These are phyloP conservation scores for Stenchaetothrips biformis DNA, from an alignment of 2,888 invertebrate genomes.

Conservation along the genomic window DNA sequence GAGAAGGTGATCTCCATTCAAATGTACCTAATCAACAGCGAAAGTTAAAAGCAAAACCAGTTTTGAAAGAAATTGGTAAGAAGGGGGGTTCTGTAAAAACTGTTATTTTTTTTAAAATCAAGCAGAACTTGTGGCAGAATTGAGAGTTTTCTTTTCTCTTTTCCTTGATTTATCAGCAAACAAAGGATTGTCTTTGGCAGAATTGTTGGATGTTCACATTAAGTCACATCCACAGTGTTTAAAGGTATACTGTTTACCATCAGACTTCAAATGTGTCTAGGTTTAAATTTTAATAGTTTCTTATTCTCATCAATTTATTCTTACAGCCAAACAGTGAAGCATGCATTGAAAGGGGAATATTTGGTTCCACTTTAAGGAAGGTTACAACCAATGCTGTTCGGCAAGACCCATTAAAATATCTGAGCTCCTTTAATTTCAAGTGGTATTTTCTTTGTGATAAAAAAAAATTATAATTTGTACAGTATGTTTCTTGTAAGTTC, in stretches of 20 bases:
- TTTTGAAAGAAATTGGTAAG: slow-evolving; percentile 32
- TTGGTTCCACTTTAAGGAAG: slow-evolving; percentile 91
- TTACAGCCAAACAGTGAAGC: slow-evolving; percentile 48
- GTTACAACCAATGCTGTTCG: slow-evolving; percentile 92
- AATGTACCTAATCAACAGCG: slow-evolving; percentile 66
- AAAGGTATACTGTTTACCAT: background rate
- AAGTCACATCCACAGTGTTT: background rate
- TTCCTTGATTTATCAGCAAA: slow-evolving; percentile 44
- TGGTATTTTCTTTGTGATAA: background rate
- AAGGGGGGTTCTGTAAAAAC: background rate
- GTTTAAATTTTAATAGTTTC: slow-evolving; percentile 29
- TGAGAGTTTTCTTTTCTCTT: slow-evolving; percentile 32
- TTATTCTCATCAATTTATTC: slow-evolving; percentile 31
- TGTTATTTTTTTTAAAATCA: background rate
- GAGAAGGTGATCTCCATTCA: slow-evolving; percentile 31
- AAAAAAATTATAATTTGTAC: background rate
- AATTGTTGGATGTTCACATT: slow-evolving; percentile 38
- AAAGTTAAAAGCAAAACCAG: slow-evolving; percentile 56
- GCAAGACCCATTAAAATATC: slow-evolving; percentile 67
- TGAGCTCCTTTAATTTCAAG: slow-evolving; percentile 55
- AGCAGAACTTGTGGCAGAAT: slow-evolving; percentile 34
- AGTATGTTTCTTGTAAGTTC: background rate
- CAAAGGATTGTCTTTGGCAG: slow-evolving; percentile 48
- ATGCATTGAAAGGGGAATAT: slow-evolving; percentile 68
- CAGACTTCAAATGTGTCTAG: background rate